phyloP scores from a whole-genome alignment of 2,113 vertebrate species.

The Xenotilapia flavipinnis region DNA sequence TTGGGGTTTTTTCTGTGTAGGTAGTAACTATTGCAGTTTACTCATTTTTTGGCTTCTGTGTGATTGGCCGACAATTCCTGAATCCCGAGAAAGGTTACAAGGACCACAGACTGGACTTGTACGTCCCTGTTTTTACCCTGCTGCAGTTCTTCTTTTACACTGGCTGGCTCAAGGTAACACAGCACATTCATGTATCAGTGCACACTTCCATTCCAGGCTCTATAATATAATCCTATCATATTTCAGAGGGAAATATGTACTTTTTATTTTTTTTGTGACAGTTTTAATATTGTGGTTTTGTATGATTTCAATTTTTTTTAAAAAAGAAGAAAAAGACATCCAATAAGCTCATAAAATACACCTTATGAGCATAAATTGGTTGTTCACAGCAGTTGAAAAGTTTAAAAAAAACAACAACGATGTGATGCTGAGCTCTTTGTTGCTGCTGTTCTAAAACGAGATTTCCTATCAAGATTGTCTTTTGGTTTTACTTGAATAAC shows the following conservation, averaged over 20 bases:
- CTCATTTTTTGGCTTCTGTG: conserved; percentile 82
- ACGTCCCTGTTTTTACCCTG: conserved; percentile 81
- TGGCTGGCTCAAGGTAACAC: conserved; percentile 83
- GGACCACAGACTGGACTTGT: conserved; percentile 75
- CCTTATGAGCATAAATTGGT: neutral
- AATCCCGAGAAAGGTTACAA: conserved; percentile 64
- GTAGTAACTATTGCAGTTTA: conserved; percentile 86
- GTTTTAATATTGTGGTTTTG: neutral
- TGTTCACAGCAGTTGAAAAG: neutral
- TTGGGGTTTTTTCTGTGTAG: conserved; percentile 31
- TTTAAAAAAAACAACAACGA: fast-evolving
- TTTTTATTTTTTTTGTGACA: neutral
- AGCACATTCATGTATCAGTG: neutral
- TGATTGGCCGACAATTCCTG: conserved; percentile 83
- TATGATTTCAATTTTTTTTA: fast-evolving
- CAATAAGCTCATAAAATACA: neutral
- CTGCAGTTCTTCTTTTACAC: conserved; percentile 91
- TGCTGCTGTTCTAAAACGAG: fast-evolving
- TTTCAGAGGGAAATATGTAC: neutral
- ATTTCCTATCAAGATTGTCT: neutral
- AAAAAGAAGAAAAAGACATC: neutral
- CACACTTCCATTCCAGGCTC: neutral
- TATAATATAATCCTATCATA: neutral
- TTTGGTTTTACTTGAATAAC: neutral
- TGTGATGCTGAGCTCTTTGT: neutral